phyloP scores from a whole-genome alignment of 2,888 invertebrate species.

The Yponomeuta malinellus region DNA sequence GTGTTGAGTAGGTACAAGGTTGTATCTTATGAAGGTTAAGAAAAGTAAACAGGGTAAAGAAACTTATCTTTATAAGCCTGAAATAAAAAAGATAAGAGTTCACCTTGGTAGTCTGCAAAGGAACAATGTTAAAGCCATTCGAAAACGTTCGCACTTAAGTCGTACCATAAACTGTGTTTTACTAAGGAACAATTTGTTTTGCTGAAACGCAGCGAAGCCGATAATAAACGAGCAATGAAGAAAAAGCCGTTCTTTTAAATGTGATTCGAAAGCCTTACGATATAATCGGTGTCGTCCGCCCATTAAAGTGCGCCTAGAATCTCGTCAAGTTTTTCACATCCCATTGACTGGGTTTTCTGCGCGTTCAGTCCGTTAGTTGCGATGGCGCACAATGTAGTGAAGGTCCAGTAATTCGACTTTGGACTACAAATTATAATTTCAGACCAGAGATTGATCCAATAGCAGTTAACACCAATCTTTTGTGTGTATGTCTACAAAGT shows the following conservation, averaged over 20 bases:
- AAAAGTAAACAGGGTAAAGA: not conserved
- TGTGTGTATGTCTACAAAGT: no score
- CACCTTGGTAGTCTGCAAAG: not conserved
- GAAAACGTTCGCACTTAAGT: not conserved
- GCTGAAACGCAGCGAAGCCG: constrained; percentile 15
- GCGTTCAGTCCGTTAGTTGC: constrained; percentile 37
- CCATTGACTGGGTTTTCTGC: constrained; percentile 39
- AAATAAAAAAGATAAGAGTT: not conserved
- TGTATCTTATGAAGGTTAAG: not conserved
- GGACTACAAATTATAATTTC: no score
- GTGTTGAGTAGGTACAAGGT: no score
- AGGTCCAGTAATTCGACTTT: not conserved
- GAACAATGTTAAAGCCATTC: not conserved
- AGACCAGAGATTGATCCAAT: no score
- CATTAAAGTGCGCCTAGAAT: constrained; percentile 27
- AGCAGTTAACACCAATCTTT: no score
- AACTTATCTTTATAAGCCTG: not conserved
- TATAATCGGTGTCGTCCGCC: constrained; percentile 19
- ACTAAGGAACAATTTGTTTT: not conserved
- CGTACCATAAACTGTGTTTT: not conserved
- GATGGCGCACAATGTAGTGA: constrained; percentile 22
- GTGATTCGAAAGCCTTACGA: not conserved
- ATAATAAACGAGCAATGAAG: constrained; percentile 10
- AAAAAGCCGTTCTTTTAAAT: constrained; percentile 6
- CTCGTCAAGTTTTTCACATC: constrained; percentile 48